Percentiles rank a stretch among this genome's conserved stretches.
Conservation (phyloP, 2,797 vertebrate genomes). For the Megaceryle alcyon region DNA sequence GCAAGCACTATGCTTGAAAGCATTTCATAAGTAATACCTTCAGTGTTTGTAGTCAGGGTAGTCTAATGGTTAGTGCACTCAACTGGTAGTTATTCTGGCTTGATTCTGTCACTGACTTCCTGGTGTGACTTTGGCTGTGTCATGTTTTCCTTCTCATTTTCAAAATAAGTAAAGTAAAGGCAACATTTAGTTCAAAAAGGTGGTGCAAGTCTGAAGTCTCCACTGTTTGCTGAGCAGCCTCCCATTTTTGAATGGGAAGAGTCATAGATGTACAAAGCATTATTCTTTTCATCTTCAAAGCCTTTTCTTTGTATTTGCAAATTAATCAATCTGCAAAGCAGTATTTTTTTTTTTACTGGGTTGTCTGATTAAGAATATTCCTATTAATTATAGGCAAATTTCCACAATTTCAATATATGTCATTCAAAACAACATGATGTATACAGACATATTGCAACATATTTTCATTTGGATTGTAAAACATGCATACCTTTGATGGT, state of each 20-base stretch:
- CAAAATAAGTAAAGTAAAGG: slow-evolving; percentile 7
- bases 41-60: background rate
- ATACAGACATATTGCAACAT: background rate
- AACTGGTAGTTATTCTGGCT: background rate
- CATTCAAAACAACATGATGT: background rate
- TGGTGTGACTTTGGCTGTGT: background rate
- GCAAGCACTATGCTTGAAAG: background rate
- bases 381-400: slow-evolving; percentile 10
- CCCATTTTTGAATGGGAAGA: background rate
- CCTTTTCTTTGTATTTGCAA: slow-evolving; percentile 32
- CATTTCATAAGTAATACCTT: background rate
- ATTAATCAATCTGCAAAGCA: background rate
- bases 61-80: background rate
- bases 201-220: slow-evolving; percentile 3
- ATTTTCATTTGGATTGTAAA: slow-evolving; percentile 62
- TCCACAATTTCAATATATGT: background rate
- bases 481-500: slow-evolving; percentile 50
- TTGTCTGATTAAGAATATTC: background rate
- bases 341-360: background rate
- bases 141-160: slow-evolving; percentile 8
- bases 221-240: background rate
- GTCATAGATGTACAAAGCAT: background rate
- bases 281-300: slow-evolving; percentile 57
- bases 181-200: background rate
- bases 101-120: background rate